A percentile compares a stretch with the other conserved stretches of the same genome.
phyloP scores from a whole-genome alignment of 2,113 vertebrate species.

The Campylomormyrus numenius region DNA sequence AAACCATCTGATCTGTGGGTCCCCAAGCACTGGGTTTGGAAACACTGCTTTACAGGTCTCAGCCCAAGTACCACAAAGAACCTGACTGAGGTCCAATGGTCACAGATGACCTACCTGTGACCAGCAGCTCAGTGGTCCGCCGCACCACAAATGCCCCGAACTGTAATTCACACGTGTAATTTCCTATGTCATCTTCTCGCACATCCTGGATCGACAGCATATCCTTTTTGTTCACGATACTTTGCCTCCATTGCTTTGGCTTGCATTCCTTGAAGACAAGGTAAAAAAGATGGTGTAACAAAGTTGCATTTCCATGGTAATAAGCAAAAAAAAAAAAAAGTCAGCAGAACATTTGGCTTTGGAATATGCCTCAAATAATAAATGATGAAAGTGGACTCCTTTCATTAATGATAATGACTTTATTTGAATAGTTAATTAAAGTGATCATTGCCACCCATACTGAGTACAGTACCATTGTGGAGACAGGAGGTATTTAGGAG shows the following conservation, averaged over 20 bases:
- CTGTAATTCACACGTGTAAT: slow-evolving; percentile 95
- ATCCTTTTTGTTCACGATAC: slow-evolving; percentile 77
- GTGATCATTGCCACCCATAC: not conserved
- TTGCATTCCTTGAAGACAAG: slow-evolving; percentile 74
- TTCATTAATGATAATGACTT: not conserved
- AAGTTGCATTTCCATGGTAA: slow-evolving; percentile 71
- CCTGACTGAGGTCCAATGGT: not conserved
- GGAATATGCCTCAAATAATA: not conserved
- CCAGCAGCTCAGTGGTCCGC: slow-evolving; percentile 87
- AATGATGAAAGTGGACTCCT: not conserved
- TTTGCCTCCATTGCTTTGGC: slow-evolving; percentile 82
- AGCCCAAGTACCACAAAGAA: not conserved
- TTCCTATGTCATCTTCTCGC: slow-evolving; percentile 94
- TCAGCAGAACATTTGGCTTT: not conserved
- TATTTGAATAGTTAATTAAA: not conserved
- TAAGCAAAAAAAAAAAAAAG: not conserved
- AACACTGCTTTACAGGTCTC: not conserved
- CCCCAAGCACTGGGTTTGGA: not conserved
- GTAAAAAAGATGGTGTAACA: not conserved
- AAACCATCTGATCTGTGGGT: not conserved
- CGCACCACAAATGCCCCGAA: slow-evolving; percentile 89
- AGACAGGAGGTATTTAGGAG: not conserved
- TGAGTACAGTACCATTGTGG: not conserved
- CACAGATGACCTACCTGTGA: slow-evolving; percentile 75
- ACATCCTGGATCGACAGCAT: slow-evolving; percentile 84